Evolutionary conservation across 2,888 invertebrate species (phyloP), one percentile per base, ranked within the genome.

Genomic region (Ctenicera cuprea): DNA sequence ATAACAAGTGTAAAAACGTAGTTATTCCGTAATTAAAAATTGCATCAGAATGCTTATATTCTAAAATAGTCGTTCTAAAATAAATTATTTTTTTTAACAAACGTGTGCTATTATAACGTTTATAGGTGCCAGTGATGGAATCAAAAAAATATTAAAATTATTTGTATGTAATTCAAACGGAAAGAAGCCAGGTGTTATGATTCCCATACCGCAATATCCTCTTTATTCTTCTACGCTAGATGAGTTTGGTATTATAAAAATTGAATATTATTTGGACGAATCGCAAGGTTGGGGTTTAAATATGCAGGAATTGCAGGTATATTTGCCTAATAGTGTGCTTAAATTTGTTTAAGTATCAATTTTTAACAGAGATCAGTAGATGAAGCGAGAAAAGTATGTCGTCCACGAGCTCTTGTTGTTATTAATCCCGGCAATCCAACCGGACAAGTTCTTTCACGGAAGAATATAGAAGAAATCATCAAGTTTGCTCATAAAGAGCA

Each of bases 381-480:
- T 16, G 45, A 71, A 22, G 88, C 90, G 0, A 87, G 87, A 76
- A 83, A 84, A 45, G 80, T 79, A 0, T 91, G 91, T 83, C 88
- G 88, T 73, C 92, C 92, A 0, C 88, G 92, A 69, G 93, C 91
- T 2, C 87, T 94, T 50, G 92, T 92, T n/a, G 89, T 94, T 38
- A 94, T 94, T 75, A 94, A 94, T 84, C 94, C 94, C 11, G 94
- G 94, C 67, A 94, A 94, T 84, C 94, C 94, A 1, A 94, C 94
- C 45, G 93, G 92, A 0, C 87, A 87, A 75, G 94, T 95, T 8
- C 86, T 94, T 45, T 89, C 91, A 0, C 88, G 89, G 70, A 81
- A 90, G 68, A 94, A 94, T 84, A 93, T 95, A 77, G 90, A 92
- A 83, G 89, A 90, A 71, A 88, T 94, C 76, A 91, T 95, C 76